phyloP scores from a whole-genome alignment of 2,797 vertebrate genomes.

The Borostomias antarcticus region DNA sequence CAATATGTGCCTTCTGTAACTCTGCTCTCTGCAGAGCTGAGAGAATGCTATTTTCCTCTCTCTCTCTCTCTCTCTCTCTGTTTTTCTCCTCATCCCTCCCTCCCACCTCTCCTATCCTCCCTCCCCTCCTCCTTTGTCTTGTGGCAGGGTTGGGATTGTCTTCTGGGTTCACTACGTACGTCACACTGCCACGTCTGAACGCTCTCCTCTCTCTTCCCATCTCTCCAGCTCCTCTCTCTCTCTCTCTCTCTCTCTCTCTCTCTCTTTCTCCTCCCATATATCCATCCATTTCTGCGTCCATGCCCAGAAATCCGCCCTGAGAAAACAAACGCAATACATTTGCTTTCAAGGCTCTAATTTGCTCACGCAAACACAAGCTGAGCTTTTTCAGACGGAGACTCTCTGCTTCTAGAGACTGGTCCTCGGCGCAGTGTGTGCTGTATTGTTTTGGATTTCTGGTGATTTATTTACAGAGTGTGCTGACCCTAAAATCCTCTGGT shows the following conservation, averaged over 20 bases:
- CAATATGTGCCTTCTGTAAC: slow-evolving; percentile 54
- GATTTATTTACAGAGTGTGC: background rate
- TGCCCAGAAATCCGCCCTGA: slow-evolving; percentile 8
- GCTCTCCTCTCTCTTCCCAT: slow-evolving; percentile 8
- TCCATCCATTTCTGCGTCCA: slow-evolving; percentile 13
- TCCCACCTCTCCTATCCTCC: slow-evolving; percentile 11
- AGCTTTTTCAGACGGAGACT: background rate
- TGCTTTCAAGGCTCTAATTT: slow-evolving; percentile 5
- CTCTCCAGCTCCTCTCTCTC: slow-evolving; percentile 13
- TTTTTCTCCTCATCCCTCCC: background rate
- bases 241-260: slow-evolving; percentile 16
- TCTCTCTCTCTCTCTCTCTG: slow-evolving; percentile 8
- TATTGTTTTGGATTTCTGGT: background rate
- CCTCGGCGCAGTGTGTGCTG: background rate
- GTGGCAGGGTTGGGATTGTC: slow-evolving; percentile 13
- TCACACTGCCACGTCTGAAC: slow-evolving; percentile 34
- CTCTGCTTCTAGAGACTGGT: background rate
- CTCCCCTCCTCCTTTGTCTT: slow-evolving; percentile 9
- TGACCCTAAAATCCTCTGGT: slow-evolving; percentile 7
- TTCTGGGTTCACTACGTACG: slow-evolving; percentile 13
- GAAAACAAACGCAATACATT: slow-evolving; percentile 12
- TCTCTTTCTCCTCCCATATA: slow-evolving; percentile 12
- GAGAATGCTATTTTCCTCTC: slow-evolving; percentile 6
- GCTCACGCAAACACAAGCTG: background rate
- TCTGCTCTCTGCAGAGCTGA: slow-evolving; percentile 24